These are phyloP conservation scores for Kuschelorhynchus macadamiae DNA, from an alignment of 2,888 invertebrate species.

Conservation along the genomic window DNA sequence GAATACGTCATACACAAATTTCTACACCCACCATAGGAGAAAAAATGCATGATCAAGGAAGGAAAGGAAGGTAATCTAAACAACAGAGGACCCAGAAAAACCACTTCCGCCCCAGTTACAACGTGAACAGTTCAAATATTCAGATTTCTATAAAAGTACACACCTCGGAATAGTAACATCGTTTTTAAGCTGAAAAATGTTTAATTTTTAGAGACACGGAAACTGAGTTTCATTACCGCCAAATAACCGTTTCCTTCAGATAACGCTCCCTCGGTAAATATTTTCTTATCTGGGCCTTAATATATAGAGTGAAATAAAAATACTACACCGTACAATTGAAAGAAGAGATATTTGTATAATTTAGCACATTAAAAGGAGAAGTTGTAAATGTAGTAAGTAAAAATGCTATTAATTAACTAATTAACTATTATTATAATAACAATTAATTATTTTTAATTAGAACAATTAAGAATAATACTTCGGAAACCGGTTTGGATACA, in stretches of 20 bases:
- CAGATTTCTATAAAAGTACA: slow-evolving; percentile 23
- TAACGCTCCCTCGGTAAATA: slow-evolving; percentile 58
- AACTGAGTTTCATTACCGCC: slow-evolving; percentile 35
- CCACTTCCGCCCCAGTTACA: slow-evolving; percentile 25
- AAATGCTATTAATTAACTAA: too few relatives aligned
- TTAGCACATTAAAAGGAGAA: too few relatives aligned
- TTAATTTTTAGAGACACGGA: slow-evolving; percentile 24
- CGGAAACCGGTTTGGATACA: too few relatives aligned
- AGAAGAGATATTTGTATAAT: background rate
- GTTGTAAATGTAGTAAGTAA: too few relatives aligned
- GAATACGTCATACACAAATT: too few relatives aligned
- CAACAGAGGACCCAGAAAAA: slow-evolving; percentile 20
- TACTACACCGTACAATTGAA: background rate
- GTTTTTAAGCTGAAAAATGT: slow-evolving; percentile 14
- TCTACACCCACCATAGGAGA: too few relatives aligned
- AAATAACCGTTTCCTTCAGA: slow-evolving; percentile 61
- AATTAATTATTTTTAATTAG: too few relatives aligned
- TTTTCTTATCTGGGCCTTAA: background rate
- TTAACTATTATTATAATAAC: too few relatives aligned
- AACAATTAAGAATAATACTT: too few relatives aligned
- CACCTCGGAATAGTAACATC: slow-evolving; percentile 13
- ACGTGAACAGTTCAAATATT: slow-evolving; percentile 12
- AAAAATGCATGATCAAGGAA: too few relatives aligned
- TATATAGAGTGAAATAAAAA: slow-evolving; percentile 1
- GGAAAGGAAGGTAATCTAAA: slow-evolving; percentile 3